These are phyloP conservation scores for Phthorimaea operculella DNA, from an alignment of 1,140 invertebrate species.

Conservation along the genomic window DNA sequence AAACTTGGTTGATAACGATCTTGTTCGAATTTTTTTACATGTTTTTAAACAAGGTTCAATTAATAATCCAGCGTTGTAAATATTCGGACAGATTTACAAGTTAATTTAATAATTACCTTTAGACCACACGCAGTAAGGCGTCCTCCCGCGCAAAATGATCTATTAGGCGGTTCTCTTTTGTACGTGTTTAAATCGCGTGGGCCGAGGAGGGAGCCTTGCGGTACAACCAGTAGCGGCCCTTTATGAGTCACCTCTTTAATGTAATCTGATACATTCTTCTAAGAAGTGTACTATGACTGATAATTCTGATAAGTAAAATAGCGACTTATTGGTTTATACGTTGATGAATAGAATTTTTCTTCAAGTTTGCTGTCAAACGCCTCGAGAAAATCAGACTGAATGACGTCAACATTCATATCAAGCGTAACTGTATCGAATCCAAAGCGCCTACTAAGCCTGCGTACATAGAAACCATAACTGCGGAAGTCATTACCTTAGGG, in stretches of 20 bases:
- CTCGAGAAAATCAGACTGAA: neutral
- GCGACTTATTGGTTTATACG: too few species aligned
- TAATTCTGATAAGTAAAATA: too few species aligned
- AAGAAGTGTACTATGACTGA: neutral
- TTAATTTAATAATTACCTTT: constrained; percentile 5
- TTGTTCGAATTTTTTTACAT: neutral
- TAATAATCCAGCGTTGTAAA: neutral
- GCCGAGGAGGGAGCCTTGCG: neutral
- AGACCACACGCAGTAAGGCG: constrained; percentile 1
- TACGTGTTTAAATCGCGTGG: neutral
- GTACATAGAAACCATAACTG: neutral
- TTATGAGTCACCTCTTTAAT: neutral
- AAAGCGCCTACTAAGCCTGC: neutral
- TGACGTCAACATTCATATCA: neutral
- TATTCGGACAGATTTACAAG: neutral
- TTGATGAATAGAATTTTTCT: neutral
- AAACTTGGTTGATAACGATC: neutral
- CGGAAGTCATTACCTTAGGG: too few species aligned
- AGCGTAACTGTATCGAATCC: neutral
- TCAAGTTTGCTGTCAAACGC: neutral
- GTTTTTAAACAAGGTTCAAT: neutral
- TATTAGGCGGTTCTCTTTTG: neutral
- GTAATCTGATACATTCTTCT: neutral
- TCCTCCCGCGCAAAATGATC: constrained; percentile 4
- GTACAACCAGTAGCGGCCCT: neutral